Evolutionary conservation across 2,888 invertebrate genomes (phyloP), one percentile per base, ranked within the genome.

Genomic region (Protodeltote pygarga): DNA sequence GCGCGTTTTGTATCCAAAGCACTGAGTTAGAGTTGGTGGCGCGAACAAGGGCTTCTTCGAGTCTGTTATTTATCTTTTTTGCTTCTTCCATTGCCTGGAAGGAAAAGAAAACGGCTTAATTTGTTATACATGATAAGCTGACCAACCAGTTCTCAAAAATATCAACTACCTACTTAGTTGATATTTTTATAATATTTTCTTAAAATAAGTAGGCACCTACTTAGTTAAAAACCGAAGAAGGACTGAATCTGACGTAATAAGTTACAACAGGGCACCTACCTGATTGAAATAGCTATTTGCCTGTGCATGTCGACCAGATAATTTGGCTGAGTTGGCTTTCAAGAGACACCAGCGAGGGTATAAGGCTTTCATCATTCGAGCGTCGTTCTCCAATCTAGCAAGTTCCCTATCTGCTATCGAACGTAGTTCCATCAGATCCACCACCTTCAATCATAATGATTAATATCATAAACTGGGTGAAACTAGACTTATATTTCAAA

Each of bases 401-500:
- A 92, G 75, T 49, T 90, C 89, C 19, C 80, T 73, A 37, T 89
- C 90, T 3, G 91, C 91, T 61, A 89, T 77, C 0, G 91, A 92
- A 1, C 88, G 85, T 8, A 91, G 65, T 49, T 91, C 89, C 89
- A 92, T 87, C 15, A 91, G 54, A 60, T 91, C 89, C 3, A 92
- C 91, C 8, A 92, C 86, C 91, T 92, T n/a, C n/a, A 29, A 24
- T 16, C 10, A 28, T 5, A 40, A 21, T n/a, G n/a, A n/a, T n/a
- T n/a, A n/a, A n/a, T n/a, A n/a, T n/a, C n/a, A n/a, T n/a, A n/a
- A n/a, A n/a, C n/a, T n/a, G n/a, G n/a, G n/a, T n/a, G n/a, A n/a
- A n/a, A n/a, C n/a, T n/a, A n/a, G n/a, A n/a, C n/a, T n/a, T n/a
- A n/a, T n/a, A n/a, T n/a, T n/a, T n/a, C n/a, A n/a, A n/a, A n/a